These are phyloP conservation scores for Capreolus pygargus DNA, from an alignment of 2,113 vertebrate species.

Conservation along the genomic window DNA sequence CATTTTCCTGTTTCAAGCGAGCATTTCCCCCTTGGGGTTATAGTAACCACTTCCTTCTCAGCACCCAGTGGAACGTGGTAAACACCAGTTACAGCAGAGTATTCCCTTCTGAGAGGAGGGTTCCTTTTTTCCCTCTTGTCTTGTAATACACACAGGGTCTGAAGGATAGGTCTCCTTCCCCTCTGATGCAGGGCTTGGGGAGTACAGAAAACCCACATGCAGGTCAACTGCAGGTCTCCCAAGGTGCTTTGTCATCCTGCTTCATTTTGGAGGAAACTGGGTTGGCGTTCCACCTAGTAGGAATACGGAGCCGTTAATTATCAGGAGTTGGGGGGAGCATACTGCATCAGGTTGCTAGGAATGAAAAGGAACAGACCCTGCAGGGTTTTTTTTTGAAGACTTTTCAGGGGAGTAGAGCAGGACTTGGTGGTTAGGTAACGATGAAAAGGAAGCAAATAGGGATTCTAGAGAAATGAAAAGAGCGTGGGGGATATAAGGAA, in stretches of 20 bases:
- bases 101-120: slow-evolving; percentile 42
- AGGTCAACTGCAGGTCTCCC: not conserved
- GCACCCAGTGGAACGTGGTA: slow-evolving; percentile 30
- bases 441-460: not conserved
- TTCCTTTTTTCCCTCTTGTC: not conserved
- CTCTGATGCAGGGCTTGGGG: not conserved
- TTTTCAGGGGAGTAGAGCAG: not conserved
- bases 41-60: slow-evolving; percentile 72
- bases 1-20: slow-evolving; percentile 75
- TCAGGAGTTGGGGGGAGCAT: too few relatives aligned
- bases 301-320: not conserved
- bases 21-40: slow-evolving; percentile 71
- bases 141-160: not conserved
- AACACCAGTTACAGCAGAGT: slow-evolving; percentile 42
- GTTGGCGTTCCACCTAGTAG: not conserved
- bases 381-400: not conserved
- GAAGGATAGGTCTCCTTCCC: not conserved
- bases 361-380: not conserved
- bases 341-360: not conserved
- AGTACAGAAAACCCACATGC: not conserved
- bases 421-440: not conserved
- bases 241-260: not conserved
- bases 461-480: not conserved
- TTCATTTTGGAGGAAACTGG: not conserved
- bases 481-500: not conserved